phyloP scores from a whole-genome alignment of 2,113 vertebrate genomes.

The Amia ocellicauda region DNA sequence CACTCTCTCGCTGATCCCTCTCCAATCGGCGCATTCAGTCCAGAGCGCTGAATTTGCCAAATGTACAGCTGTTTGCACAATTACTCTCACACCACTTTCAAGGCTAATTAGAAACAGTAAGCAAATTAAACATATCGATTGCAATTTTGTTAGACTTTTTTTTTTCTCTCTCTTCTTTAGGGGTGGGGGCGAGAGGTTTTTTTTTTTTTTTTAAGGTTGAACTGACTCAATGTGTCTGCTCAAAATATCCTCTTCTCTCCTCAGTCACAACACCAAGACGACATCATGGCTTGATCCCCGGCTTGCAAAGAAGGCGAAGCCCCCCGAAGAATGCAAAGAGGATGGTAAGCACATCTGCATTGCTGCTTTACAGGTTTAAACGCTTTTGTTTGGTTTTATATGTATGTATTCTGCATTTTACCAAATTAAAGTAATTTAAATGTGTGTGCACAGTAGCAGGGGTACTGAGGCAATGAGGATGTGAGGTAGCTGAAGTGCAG shows the following conservation, averaged over 20 bases:
- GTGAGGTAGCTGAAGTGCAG: too few species aligned
- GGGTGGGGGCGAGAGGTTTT: not conserved
- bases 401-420: too few species aligned
- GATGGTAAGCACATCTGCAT: conserved; percentile 76
- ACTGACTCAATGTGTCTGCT: conserved; percentile 73
- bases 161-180: conserved; percentile 18
- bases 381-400: not conserved
- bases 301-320: conserved; percentile 98
- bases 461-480: too few species aligned
- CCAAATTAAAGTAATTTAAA: too few species aligned
- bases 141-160: conserved; percentile 73
- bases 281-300: conserved; percentile 99
- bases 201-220: conserved; percentile 64
- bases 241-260: conserved; percentile 78
- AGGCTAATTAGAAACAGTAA: conserved; percentile 84
- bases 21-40: conserved; percentile 80
- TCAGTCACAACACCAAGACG: conserved; percentile 99
- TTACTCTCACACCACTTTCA: conserved; percentile 72
- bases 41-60: conserved; percentile 76
- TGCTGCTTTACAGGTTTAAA: not conserved
- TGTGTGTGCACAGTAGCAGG: too few species aligned
- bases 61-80: conserved; percentile 80
- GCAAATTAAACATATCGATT: conserved; percentile 95
- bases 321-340: conserved; percentile 98
- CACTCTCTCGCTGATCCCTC: conserved; percentile 73